phyloP scores from a whole-genome alignment of 1,140 invertebrate species.

The Zaprionus vittiger region DNA sequence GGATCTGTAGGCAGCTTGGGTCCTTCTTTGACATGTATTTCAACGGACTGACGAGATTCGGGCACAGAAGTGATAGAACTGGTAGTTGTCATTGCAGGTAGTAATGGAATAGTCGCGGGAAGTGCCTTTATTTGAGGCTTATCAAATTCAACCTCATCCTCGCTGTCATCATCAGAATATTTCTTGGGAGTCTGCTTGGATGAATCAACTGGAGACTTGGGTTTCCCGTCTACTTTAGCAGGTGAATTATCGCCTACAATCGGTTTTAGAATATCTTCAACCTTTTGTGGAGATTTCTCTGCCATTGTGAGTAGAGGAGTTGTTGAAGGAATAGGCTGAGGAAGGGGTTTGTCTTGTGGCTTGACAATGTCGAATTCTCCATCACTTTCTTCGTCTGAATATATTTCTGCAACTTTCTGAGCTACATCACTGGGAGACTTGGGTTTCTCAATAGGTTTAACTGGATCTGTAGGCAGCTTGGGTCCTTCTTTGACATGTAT shows the following conservation, averaged over 20 bases:
- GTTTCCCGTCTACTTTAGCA: background rate
- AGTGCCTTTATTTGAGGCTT: background rate
- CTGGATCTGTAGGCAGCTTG: background rate
- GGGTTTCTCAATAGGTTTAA: too few species aligned
- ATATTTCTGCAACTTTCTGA: too few species aligned
- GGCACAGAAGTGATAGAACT: background rate
- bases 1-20: background rate
- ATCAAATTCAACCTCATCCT: conserved; percentile 3
- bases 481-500: background rate
- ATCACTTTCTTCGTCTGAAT: conserved; percentile 14
- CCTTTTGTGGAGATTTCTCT: background rate
- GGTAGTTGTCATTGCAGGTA: background rate
- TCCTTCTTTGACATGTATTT: background rate
- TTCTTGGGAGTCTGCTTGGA: background rate
- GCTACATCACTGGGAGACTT: too few species aligned
- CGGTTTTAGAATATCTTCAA: background rate
- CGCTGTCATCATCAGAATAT: background rate
- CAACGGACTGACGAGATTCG: background rate
- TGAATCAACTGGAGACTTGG: background rate
- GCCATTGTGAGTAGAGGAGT: background rate
- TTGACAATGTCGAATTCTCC: conserved; percentile 5
- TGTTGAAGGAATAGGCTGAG: background rate
- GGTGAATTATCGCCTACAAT: background rate
- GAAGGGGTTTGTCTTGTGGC: background rate
- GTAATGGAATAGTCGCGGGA: background rate